Conservation (phyloP, 2,797 vertebrate species). For the Aythya fuligula region DNA sequence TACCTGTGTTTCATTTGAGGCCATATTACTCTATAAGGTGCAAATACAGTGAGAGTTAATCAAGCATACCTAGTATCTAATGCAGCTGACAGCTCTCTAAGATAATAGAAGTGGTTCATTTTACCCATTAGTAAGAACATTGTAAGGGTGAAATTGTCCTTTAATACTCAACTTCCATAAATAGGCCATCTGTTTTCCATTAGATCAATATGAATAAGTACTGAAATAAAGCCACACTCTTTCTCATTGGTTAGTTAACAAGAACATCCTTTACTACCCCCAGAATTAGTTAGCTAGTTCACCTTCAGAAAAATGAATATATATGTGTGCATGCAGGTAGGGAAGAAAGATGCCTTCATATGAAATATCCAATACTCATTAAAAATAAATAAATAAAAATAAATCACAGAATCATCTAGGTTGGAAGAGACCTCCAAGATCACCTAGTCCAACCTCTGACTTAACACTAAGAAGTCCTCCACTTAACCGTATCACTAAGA, state of each 20-base stretch:
- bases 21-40: conserved; percentile 6
- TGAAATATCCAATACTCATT: neutral
- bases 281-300: neutral
- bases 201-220: conserved; percentile 57
- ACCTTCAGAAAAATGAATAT: neutral
- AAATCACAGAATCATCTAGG: neutral
- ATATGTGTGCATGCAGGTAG: neutral
- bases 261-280: conserved; percentile 6
- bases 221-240: conserved; percentile 42
- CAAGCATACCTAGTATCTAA: conserved; percentile 41
- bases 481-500: too few relatives aligned
- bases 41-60: conserved; percentile 56
- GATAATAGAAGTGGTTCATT: conserved; percentile 60
- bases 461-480: too few relatives aligned
- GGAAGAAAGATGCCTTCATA: neutral
- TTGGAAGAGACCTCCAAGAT: too few relatives aligned
- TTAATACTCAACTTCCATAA: conserved; percentile 66
- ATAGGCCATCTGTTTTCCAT: conserved; percentile 68
- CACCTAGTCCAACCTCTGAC: too few relatives aligned
- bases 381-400: neutral
- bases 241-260: conserved; percentile 36
- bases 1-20: conserved; percentile 31
- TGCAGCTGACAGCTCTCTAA: conserved; percentile 50
- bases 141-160: conserved; percentile 52
- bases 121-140: conserved; percentile 56